Base-by-base conservation (phyloP, 2,888 invertebrate genomes). In the Nematopogon swammerdamellus region DNA sequence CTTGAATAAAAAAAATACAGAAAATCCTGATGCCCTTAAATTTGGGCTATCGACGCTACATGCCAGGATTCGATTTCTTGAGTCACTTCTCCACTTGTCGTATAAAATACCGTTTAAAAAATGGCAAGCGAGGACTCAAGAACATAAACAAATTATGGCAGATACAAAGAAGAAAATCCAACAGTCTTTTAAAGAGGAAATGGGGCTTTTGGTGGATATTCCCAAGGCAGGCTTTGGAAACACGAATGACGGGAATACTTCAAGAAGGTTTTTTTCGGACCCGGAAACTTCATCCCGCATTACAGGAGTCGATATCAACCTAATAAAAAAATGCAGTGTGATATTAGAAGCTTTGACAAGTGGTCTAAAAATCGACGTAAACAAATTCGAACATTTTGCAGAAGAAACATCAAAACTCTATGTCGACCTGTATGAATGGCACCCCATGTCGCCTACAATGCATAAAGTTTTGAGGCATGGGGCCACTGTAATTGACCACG, bases 31-130 rank as follows among this genome's bases (percentile, higher is more conserved):
- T 8, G 25, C 55, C 14, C 45, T 60, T 5, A 47, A 54, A 50
- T 60, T 58, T 48, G 60, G 60, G n/a, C 48, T 62, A n/a, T 62
- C 60, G 16, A 49, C 58, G 19, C 50, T 62, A 18, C 62, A 63
- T 51, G 59, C 59, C 8, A 54, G 62, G 50, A 63, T 62, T 18
- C 45, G 61, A 29, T 50, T 58, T 44, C 60, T 63, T 52, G 58
- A 62, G 53, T 55, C 49, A 30, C 20, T 63, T 8, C 49, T 65
- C 11, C 62, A 65, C 54, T 18, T 67, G 10, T 47, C 61, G 16
- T 63, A 67, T 49, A 63, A 62, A 50, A 48, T 63, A 11, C 55
- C 58, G 8, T 25, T 62, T 42, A 58, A 59, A 48, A 60, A 60
- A 51, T 62, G 60, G 58, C 58, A 60, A 53, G 25, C 47, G 11